Conservation (phyloP, 2,888 invertebrate species). For the Brachylomia viminalis region DNA sequence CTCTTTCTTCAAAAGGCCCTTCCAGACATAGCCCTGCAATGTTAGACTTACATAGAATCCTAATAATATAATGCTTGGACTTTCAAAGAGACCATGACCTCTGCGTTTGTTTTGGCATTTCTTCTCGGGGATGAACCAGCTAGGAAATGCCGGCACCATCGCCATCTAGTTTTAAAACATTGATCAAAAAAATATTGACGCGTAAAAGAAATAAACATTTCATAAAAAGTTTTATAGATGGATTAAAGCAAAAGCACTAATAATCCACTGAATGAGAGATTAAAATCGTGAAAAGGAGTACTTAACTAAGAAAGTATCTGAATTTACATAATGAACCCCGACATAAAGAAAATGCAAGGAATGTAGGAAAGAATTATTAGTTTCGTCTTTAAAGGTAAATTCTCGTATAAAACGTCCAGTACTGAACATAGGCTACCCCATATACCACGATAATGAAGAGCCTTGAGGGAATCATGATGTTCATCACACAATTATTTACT, state of each 20-base stretch:
- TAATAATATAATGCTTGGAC: no score
- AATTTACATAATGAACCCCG: conserved; percentile 19
- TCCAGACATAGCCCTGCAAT: no score
- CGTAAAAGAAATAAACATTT: no score
- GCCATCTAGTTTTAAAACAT: no score
- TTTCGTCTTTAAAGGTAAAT: conserved; percentile 21
- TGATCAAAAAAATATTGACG: no score
- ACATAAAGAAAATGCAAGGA: background rate
- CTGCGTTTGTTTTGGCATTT: no score
- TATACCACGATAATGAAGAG: background rate
- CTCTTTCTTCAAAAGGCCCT: no score
- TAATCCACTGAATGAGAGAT: background rate
- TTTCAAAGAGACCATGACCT: no score
- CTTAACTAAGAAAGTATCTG: background rate
- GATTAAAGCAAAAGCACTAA: background rate
- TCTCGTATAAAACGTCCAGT: background rate
- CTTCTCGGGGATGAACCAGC: no score
- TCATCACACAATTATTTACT: no score
- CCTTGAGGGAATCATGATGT: background rate
- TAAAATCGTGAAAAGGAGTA: background rate
- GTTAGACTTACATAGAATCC: no score
- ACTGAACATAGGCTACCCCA: conserved; percentile 9
- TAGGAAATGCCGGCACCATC: no score
- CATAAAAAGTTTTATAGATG: conserved; percentile 16
- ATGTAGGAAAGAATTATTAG: conserved; percentile 4